phyloP scores from a whole-genome alignment of 2,888 invertebrate genomes.

The Tortricodes alternella region DNA sequence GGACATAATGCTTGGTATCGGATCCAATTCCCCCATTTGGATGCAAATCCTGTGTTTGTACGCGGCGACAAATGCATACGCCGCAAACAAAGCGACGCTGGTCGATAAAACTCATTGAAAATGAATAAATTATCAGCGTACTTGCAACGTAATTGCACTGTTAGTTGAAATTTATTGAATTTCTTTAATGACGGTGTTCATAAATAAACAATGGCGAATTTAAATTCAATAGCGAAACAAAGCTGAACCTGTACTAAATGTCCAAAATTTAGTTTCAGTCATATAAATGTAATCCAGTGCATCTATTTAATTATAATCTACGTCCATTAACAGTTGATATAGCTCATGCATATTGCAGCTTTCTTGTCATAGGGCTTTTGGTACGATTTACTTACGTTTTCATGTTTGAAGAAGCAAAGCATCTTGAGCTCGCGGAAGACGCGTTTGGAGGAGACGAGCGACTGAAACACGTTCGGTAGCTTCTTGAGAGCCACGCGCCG shows the following conservation, averaged over 20 bases:
- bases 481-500: constrained; percentile 99
- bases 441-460: constrained; percentile 98
- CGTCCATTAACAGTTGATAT: too few species aligned
- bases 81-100: constrained; percentile 54
- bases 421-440: constrained; percentile 99
- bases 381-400: constrained; percentile 96
- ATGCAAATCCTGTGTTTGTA: constrained; percentile 55
- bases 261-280: not conserved
- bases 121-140: constrained; percentile 64
- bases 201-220: constrained; percentile 14
- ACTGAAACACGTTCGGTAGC: constrained; percentile 99
- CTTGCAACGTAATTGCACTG: constrained; percentile 56
- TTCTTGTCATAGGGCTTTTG: too few species aligned
- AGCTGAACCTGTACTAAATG: not conserved
- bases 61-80: constrained; percentile 45
- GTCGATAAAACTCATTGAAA: constrained; percentile 65
- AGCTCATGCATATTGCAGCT: too few species aligned
- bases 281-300: too few species aligned
- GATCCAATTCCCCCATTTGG: constrained; percentile 44
- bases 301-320: too few species aligned
- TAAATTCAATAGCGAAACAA: not conserved
- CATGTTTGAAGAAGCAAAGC: constrained; percentile 99
- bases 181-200: constrained; percentile 14
- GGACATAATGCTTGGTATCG: constrained; percentile 38
- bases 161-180: constrained; percentile 31